A percentile compares a stretch with the other conserved stretches of the same genome.
Conservation (phyloP, 1,140 invertebrate genomes). For the Oreohelix idahoensis region DNA sequence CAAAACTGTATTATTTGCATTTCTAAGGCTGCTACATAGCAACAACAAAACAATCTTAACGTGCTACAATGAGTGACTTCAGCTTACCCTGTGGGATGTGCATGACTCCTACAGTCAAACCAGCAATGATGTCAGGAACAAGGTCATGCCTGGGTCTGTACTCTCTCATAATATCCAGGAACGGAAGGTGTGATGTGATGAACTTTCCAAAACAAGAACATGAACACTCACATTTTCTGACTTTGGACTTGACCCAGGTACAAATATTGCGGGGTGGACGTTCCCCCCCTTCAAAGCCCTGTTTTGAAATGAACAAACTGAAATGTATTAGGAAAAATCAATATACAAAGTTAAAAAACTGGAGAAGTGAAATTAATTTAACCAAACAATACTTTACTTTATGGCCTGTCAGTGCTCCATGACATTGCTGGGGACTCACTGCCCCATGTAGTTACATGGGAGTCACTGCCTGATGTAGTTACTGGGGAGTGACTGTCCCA, state of each 20-base stretch:
- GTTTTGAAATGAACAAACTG: neutral
- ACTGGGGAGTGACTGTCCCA: no score
- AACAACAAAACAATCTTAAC: no score
- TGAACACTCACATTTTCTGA: constrained; percentile 59
- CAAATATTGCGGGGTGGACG: constrained; percentile 47
- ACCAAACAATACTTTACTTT: no score
- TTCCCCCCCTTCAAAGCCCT: constrained; percentile 55
- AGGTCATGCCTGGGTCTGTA: constrained; percentile 71
- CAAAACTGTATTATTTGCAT: no score
- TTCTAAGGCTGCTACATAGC: no score
- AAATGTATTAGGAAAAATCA: neutral
- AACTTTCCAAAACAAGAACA: constrained; percentile 55
- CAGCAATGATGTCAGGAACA: constrained; percentile 72
- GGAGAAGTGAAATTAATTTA: no score
- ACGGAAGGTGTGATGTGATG: constrained; percentile 63
- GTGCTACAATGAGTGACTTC: neutral
- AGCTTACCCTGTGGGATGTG: constrained; percentile 76
- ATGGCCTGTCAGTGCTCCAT: no score
- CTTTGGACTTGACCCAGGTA: constrained; percentile 47
- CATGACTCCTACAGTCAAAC: constrained; percentile 76
- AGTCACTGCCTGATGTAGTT: no score
- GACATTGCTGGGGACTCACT: no score
- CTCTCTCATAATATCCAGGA: constrained; percentile 62
- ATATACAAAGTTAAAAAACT: no score
- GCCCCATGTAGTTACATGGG: no score